Percentiles rank a stretch among this genome's conserved stretches.
Conservation (phyloP, 2,113 vertebrate species). For the Rutilus rutilus region DNA sequence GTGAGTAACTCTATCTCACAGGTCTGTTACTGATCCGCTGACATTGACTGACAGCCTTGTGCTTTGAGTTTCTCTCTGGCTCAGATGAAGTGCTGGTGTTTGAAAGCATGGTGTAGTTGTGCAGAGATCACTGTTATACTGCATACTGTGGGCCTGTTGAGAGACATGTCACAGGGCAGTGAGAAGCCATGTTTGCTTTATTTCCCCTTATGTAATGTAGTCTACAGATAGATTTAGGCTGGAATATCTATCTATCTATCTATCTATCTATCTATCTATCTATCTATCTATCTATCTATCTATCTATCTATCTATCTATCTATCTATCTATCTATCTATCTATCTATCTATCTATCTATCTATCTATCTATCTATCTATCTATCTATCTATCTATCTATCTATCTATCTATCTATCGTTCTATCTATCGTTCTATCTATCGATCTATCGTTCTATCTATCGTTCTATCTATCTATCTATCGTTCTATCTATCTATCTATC, state of each 20-base stretch:
- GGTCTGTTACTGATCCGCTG: slow-evolving; percentile 24
- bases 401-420: neutral
- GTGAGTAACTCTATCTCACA: slow-evolving; percentile 56
- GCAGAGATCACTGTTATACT: neutral
- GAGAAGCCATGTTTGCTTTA: slow-evolving; percentile 18
- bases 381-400: no score
- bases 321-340: no score
- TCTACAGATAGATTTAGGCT: neutral
- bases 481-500: no score
- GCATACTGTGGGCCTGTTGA: slow-evolving; percentile 18
- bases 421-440: neutral
- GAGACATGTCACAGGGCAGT: slow-evolving; percentile 29
- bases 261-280: no score
- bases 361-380: neutral
- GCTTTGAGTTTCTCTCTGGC: slow-evolving; percentile 44
- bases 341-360: no score
- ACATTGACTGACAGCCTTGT: slow-evolving; percentile 44
- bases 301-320: no score
- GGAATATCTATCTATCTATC: neutral
- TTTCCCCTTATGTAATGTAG: slow-evolving; percentile 2
- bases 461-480: neutral
- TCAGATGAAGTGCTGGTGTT: slow-evolving; percentile 36
- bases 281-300: no score
- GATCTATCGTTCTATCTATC: no score
- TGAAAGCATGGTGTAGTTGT: slow-evolving; percentile 1